Conservation (phyloP, 2,888 invertebrate species). For the Trissonchulus sp. region DNA sequence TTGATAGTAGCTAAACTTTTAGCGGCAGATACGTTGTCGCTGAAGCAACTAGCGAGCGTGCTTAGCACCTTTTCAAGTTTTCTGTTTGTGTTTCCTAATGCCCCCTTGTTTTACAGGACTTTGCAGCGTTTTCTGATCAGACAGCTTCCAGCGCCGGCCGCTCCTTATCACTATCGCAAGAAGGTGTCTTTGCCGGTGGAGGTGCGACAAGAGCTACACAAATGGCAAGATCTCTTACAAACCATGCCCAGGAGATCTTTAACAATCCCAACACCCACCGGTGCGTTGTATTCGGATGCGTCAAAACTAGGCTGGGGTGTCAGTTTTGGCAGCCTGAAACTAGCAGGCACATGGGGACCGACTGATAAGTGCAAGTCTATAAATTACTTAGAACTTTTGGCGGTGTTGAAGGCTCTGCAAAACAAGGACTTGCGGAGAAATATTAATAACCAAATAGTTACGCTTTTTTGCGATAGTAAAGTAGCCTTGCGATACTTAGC, state of each 20-base stretch:
- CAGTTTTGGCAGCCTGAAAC: background rate
- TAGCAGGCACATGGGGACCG: background rate
- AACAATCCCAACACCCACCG: background rate
- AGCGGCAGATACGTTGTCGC: too few relatives aligned
- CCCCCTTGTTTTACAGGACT: too few relatives aligned
- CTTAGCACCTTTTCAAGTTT: too few relatives aligned
- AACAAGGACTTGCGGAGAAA: too few relatives aligned
- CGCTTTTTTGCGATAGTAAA: background rate
- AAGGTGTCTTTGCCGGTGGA: background rate
- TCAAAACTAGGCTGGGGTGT: slow-evolving; percentile 9
- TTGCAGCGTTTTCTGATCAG: too few relatives aligned
- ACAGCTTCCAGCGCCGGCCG: too few relatives aligned
- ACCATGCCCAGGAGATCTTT: slow-evolving; percentile 3
- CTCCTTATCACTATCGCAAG: background rate
- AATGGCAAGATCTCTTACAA: too few relatives aligned
- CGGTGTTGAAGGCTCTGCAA: too few relatives aligned
- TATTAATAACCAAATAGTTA: too few relatives aligned
- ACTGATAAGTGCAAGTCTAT: background rate
- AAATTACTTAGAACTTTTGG: background rate
- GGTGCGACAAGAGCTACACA: background rate
- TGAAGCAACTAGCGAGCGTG: too few relatives aligned
- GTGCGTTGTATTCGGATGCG: background rate
- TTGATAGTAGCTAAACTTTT: too few relatives aligned
- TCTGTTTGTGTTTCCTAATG: too few relatives aligned
- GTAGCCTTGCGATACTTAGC: background rate